Evolutionary conservation across 2,797 vertebrate species (phyloP).

Genomic region (Falco naumanni): DNA sequence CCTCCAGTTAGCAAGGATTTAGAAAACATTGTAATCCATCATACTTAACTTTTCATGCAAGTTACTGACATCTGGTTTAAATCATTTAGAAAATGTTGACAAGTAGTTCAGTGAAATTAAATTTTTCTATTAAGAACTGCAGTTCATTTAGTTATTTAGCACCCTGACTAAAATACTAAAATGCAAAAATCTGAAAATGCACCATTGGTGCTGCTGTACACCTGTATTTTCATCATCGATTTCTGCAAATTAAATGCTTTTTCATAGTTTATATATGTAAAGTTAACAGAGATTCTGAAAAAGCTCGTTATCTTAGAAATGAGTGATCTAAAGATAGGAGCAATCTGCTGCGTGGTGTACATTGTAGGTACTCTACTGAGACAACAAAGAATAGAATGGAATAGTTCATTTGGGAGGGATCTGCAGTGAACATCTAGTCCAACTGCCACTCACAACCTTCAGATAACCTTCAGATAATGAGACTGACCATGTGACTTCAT

Average conservation of each 20-base stretch:
- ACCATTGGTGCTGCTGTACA: background rate
- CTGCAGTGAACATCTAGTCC: background rate
- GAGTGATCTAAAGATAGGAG: background rate
- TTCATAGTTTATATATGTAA: background rate
- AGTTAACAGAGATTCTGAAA: background rate
- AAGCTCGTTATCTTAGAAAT: background rate
- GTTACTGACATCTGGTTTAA: slow-evolving; percentile 40
- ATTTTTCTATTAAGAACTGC: slow-evolving; percentile 39
- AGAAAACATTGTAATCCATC: background rate
- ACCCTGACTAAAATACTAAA: slow-evolving; percentile 39
- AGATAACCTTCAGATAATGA: background rate
- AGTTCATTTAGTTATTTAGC: slow-evolving; percentile 56
- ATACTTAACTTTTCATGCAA: background rate
- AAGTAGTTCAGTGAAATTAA: slow-evolving; percentile 55
- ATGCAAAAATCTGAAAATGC: slow-evolving; percentile 41
- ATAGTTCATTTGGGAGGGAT: background rate
- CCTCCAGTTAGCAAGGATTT: background rate
- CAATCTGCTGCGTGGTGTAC: background rate
- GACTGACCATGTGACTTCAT: background rate
- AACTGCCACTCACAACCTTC: background rate
- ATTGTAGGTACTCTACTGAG: background rate
- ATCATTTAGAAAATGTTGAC: slow-evolving; percentile 37
- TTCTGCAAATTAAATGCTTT: slow-evolving; percentile 18
- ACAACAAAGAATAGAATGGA: background rate
- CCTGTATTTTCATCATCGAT: background rate